Evolutionary conservation across 2,888 invertebrate species (phyloP).

Genomic region (Hylaea fasciaria): DNA sequence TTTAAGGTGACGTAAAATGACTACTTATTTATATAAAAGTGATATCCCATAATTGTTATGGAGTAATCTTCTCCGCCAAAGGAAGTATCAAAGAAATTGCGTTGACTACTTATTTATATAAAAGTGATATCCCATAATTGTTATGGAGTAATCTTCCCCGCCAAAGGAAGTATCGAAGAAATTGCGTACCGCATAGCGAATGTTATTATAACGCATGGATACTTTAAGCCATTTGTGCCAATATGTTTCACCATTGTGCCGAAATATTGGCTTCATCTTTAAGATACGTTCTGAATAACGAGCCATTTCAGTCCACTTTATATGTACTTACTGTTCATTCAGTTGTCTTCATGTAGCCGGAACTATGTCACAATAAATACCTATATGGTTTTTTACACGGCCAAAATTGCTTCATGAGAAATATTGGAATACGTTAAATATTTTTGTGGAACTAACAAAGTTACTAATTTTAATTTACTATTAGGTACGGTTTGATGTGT

Average conservation of each 20-base stretch:
- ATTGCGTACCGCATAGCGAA: constrained; percentile 42
- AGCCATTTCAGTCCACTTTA: constrained; percentile 6
- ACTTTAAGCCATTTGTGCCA: constrained; percentile 44
- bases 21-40: background rate
- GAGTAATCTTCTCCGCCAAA: constrained; percentile 27
- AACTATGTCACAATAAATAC: constrained; percentile 1
- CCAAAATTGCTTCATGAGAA: background rate
- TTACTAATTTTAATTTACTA: background rate
- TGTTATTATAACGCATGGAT: constrained; percentile 47
- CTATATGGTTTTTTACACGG: background rate
- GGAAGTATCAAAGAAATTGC: constrained; percentile 38
- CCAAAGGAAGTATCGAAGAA: constrained; percentile 35
- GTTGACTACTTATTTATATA: constrained; percentile 6
- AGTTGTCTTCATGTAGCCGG: background rate
- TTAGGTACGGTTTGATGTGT: too few relatives aligned
- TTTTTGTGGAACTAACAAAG: background rate
- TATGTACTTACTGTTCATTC: constrained; percentile 13
- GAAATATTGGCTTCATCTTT: constrained; percentile 20
- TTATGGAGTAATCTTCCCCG: constrained; percentile 24
- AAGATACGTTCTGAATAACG: constrained; percentile 8
- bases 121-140: constrained; percentile 10
- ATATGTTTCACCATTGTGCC: constrained; percentile 40
- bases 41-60: constrained; percentile 15
- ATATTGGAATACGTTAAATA: background rate
- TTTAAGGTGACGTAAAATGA: too few relatives aligned